These are phyloP conservation scores for Morone saxatilis DNA, from an alignment of 2,113 vertebrate species.

Conservation along the genomic window DNA sequence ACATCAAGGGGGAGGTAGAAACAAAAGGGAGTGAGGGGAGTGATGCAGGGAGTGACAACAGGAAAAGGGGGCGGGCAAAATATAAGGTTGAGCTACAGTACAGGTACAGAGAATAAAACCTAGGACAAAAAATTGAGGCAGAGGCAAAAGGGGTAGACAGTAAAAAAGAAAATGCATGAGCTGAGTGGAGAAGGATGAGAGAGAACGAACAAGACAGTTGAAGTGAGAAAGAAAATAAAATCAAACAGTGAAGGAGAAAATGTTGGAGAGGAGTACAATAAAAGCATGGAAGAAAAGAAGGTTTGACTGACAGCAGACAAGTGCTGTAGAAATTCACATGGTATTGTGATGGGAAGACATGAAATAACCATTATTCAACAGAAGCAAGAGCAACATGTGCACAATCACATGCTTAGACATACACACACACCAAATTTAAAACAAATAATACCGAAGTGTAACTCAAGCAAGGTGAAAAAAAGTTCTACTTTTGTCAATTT, in stretches of 20 bases:
- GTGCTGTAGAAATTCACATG: background rate
- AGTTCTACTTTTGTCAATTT: background rate
- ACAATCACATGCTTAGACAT: background rate
- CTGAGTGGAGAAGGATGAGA: background rate
- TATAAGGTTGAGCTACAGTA: background rate
- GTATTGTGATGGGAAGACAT: background rate
- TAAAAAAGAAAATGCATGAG: background rate
- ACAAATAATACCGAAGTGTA: background rate
- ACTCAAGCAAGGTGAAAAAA: too few species aligned
- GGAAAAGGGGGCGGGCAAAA: background rate
- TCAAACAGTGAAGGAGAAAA: background rate
- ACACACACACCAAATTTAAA: background rate
- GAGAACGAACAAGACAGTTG: background rate
- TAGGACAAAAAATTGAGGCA: background rate
- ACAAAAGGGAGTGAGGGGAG: background rate
- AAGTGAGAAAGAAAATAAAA: conserved; percentile 4
- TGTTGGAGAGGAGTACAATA: background rate
- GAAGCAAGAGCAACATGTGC: too few species aligned
- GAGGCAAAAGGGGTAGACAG: background rate
- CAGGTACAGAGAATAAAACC: background rate
- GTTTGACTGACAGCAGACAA: background rate
- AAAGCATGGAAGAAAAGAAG: background rate
- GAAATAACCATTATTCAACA: background rate
- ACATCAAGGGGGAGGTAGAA: conserved; percentile 33
- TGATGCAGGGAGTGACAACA: background rate